Percentiles rank a stretch among this genome's conserved stretches.
phyloP scores from a whole-genome alignment of 30 jellyfish, hydroid and myxozoan species.

The Thelohanellus kitauei region DNA sequence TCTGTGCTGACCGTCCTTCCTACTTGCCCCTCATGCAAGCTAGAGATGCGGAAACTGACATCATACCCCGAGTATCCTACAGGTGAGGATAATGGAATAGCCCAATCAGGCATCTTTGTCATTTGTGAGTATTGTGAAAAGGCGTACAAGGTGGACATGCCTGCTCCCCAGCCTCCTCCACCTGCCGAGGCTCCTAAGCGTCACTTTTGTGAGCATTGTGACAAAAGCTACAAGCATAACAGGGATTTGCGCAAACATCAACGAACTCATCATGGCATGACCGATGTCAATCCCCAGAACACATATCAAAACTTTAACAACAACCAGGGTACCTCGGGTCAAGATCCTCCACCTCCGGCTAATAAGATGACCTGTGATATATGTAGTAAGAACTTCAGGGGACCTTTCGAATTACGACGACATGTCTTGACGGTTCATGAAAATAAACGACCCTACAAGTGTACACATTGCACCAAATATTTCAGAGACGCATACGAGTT shows the following conservation, averaged over 20 bases:
- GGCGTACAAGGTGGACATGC: no score
- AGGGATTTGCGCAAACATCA: not conserved
- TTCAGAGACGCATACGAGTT: conserved; percentile 39
- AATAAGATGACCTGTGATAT: conserved; percentile 13
- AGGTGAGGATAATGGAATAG: no score
- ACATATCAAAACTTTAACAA: not conserved
- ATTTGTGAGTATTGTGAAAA: no score
- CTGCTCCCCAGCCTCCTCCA: no score
- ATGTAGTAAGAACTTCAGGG: conserved; percentile 30
- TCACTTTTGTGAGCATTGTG: not conserved
- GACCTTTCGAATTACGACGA: conserved; percentile 58
- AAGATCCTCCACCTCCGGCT: not conserved
- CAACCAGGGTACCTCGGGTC: not conserved
- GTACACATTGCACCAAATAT: conserved; percentile 35
- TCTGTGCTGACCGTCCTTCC: no score
- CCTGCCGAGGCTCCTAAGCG: no score
- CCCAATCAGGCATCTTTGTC: no score
- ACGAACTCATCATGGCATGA: not conserved
- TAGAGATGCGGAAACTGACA: no score
- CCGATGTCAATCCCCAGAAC: not conserved
- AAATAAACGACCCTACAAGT: conserved; percentile 45
- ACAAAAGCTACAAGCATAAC: not conserved
- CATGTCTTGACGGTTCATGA: conserved; percentile 38
- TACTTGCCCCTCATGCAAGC: no score
- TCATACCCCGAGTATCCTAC: no score